Evolutionary conservation across 2,797 vertebrate species (phyloP).

Genomic region (Trachops cirrhosus): DNA sequence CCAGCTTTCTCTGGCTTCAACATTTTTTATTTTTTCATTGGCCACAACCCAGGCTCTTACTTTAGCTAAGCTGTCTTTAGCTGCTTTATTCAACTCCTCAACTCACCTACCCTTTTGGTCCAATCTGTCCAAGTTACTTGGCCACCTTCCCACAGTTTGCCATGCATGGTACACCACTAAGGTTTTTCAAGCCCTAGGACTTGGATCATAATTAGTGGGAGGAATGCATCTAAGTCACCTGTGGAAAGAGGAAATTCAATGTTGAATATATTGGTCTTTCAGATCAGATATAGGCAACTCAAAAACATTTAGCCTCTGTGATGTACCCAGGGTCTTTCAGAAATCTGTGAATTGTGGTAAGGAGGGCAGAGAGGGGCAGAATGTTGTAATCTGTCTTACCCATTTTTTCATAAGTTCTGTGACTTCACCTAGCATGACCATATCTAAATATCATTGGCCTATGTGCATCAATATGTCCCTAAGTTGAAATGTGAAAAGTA

Average conservation of each 20-base stretch:
- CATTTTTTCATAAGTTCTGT: not conserved
- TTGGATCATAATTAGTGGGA: conserved; percentile 3
- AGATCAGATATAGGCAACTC: not conserved
- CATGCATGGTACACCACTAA: not conserved
- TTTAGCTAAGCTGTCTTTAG: not conserved
- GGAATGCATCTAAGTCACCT: not conserved
- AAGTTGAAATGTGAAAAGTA: conserved; percentile 23
- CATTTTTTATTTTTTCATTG: not conserved
- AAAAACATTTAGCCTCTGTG: not conserved
- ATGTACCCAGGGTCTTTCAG: not conserved
- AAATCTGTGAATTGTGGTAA: not conserved
- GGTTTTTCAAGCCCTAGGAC: not conserved
- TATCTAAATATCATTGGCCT: not conserved
- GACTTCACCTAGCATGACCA: not conserved
- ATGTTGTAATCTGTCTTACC: not conserved
- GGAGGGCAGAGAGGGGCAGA: not conserved
- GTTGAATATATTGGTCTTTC: not conserved
- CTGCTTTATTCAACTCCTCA: not conserved
- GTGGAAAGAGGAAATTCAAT: not conserved
- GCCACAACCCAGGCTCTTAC: not conserved
- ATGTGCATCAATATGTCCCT: not conserved
- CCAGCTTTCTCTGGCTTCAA: not conserved
- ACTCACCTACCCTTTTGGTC: not conserved
- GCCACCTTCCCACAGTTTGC: not conserved
- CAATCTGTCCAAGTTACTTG: not conserved